Evolutionary conservation across 2,797 vertebrate species (phyloP).

Genomic region (Silurus lanzhouensis): DNA sequence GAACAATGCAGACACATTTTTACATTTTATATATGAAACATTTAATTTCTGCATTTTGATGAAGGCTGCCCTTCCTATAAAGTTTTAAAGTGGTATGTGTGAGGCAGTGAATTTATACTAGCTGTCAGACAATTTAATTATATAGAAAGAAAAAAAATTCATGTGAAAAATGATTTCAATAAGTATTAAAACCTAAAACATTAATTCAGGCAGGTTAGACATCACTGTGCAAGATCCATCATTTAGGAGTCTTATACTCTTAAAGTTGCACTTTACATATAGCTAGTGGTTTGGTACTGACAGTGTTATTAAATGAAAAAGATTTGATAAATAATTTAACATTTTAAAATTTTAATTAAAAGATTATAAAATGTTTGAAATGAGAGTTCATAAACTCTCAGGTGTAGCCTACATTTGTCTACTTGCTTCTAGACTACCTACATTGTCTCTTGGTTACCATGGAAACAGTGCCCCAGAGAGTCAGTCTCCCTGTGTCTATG

Average conservation of each 20-base stretch:
- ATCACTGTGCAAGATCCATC: not conserved
- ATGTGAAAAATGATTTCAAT: not conserved
- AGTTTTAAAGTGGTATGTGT: not conserved
- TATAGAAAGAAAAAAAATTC: not conserved
- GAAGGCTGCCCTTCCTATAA: not conserved
- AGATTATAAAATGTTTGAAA: no score
- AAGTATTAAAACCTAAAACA: not conserved
- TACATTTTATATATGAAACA: not conserved
- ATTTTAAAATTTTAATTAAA: no score
- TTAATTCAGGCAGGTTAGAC: not conserved
- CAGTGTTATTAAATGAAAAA: not conserved
- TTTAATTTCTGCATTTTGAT: not conserved
- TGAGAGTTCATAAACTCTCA: not conserved
- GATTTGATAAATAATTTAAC: no score
- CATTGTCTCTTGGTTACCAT: constrained; percentile 2
- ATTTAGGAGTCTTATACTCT: not conserved
- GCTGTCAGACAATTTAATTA: not conserved
- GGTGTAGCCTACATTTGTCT: not conserved
- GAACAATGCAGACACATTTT: constrained; percentile 2
- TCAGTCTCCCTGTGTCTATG: not conserved
- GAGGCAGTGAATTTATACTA: not conserved
- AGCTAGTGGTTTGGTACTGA: not conserved
- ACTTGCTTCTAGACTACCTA: not conserved
- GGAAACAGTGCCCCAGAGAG: not conserved
- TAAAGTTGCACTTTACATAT: not conserved